These are phyloP conservation scores for Paratilapia polleni DNA, from an alignment of 2,113 vertebrate genomes.

Conservation along the genomic window DNA sequence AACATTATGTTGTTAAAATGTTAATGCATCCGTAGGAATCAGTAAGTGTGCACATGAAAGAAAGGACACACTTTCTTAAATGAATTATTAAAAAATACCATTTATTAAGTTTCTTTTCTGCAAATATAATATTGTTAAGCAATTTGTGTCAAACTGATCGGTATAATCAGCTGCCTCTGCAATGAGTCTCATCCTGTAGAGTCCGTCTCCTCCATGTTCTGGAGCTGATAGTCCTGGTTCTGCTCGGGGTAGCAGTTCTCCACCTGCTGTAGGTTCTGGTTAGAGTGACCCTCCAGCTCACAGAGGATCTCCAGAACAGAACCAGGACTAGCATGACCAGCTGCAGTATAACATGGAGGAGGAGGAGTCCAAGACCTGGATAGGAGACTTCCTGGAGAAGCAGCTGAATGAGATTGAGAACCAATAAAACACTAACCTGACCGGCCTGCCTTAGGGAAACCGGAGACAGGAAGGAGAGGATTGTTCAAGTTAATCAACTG, in stretches of 20 bases:
- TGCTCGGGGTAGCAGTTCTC: neutral
- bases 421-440: neutral
- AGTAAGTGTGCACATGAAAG: no score
- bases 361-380: neutral
- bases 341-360: neutral
- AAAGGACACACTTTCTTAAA: no score
- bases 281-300: neutral
- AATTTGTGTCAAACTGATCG: neutral
- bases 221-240: neutral
- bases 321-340: neutral
- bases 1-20: no score
- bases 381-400: neutral
- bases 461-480: neutral
- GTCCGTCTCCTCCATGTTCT: neutral
- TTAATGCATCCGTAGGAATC: no score
- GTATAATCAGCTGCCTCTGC: neutral
- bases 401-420: neutral
- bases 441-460: neutral
- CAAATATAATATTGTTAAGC: neutral
- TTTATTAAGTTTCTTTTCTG: neutral
- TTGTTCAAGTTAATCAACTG: neutral
- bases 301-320: neutral
- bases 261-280: neutral
- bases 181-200: neutral
- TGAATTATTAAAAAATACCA: no score